Conservation (phyloP, 2,113 vertebrate species). For the Numenius arquata region DNA sequence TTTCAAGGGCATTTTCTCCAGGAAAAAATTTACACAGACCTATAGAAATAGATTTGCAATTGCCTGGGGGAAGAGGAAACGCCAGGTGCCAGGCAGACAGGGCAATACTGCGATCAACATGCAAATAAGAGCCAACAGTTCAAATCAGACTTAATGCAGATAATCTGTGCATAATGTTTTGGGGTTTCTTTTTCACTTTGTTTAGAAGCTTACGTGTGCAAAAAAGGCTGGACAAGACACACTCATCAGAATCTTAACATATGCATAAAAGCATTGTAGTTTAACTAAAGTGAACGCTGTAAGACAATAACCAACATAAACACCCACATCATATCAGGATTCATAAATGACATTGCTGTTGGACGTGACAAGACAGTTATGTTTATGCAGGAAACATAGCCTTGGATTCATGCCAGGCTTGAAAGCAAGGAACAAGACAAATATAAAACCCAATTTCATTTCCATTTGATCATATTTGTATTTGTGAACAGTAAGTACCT, state of each 20-base stretch:
- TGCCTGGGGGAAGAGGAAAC: neutral
- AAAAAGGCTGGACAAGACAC: neutral
- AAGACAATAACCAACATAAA: neutral
- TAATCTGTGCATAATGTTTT: neutral
- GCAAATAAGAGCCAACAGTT: neutral
- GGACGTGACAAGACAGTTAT: neutral
- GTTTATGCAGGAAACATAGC: neutral
- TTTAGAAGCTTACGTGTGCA: neutral
- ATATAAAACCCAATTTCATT: neutral
- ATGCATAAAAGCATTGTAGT: rapidly evolving
- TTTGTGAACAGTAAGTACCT: neutral
- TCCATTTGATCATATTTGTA: neutral
- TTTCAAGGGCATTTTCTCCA: neutral
- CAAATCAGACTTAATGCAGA: neutral
- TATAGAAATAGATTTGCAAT: neutral
- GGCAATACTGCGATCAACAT: neutral
- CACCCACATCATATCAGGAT: neutral
- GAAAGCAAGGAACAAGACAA: neutral
- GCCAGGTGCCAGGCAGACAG: neutral
- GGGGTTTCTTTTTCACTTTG: neutral
- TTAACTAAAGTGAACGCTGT: neutral
- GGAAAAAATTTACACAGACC: neutral
- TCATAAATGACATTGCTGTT: neutral
- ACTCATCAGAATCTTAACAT: neutral
- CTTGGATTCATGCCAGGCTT: neutral